Percentiles rank a stretch among this genome's conserved stretches.
Conservation (phyloP, 2,113 vertebrate genomes). For the Passer domesticus region DNA sequence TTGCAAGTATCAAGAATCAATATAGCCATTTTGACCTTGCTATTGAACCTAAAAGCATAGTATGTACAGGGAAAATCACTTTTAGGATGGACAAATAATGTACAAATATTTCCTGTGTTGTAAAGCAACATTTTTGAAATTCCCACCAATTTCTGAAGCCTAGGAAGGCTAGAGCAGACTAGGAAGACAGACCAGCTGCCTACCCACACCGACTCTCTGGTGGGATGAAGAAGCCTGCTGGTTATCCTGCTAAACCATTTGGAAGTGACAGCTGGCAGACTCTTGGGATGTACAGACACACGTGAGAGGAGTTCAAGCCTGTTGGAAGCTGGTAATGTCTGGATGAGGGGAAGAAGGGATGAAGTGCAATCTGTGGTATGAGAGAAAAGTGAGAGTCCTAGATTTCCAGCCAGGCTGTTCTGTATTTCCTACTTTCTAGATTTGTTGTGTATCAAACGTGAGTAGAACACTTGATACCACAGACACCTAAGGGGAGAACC, state of each 20-base stretch:
- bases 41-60: not conserved
- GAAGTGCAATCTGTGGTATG: not conserved
- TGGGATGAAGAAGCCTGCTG: not conserved
- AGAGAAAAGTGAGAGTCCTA: not conserved
- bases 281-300: not conserved
- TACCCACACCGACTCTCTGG: not conserved
- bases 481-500: not conserved
- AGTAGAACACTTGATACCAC: not conserved
- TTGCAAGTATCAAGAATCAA: not conserved
- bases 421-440: not conserved
- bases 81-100: not conserved
- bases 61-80: not conserved
- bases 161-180: not conserved
- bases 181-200: not conserved
- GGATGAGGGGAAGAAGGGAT: not conserved
- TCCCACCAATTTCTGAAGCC: not conserved
- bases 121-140: not conserved
- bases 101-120: not conserved
- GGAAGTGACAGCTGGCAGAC: conserved; percentile 7
- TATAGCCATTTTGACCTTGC: not conserved
- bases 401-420: not conserved
- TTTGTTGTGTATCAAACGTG: not conserved
- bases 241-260: not conserved
- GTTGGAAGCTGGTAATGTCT: not conserved
- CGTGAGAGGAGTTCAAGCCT: not conserved